Percentiles rank a stretch among this genome's conserved stretches.
These are phyloP conservation scores for Masnerella sp. DNA, from an alignment of 2,888 invertebrate species.

Conservation along the genomic window DNA sequence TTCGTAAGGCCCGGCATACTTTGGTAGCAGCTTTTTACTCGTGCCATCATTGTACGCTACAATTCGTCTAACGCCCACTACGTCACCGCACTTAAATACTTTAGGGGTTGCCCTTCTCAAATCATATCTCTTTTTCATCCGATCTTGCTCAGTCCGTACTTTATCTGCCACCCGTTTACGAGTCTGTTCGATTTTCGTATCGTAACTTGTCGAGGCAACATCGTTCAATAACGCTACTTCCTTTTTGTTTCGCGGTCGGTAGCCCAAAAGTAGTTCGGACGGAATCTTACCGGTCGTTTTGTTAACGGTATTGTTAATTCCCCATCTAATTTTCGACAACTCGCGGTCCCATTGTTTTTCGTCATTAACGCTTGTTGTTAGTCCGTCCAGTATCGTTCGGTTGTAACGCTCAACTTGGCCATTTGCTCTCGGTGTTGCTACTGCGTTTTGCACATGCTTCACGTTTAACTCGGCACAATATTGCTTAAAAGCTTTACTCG, in stretches of 20 bases:
- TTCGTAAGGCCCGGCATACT: background rate
- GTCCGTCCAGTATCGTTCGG: too few relatives aligned
- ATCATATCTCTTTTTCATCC: background rate
- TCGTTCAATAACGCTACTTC: background rate
- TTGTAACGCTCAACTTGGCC: constrained; percentile 68
- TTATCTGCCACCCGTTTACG: background rate
- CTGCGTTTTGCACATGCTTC: constrained; percentile 66
- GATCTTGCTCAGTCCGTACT: too few relatives aligned
- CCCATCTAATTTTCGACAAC: background rate
- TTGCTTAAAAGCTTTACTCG: constrained; percentile 64
- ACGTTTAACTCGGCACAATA: constrained; percentile 68
- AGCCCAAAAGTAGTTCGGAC: background rate
- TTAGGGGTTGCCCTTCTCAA: background rate
- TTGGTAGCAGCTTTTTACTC: background rate
- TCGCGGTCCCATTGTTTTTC: background rate
- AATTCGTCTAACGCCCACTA: too few relatives aligned
- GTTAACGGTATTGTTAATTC: background rate
- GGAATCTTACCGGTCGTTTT: background rate
- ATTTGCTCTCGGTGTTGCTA: constrained; percentile 63
- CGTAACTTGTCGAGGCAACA: background rate
- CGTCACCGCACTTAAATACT: too few relatives aligned
- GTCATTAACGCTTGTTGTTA: too few relatives aligned
- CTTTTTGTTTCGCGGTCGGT: background rate
- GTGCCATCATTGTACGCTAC: background rate
- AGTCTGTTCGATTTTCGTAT: background rate